phyloP scores from a whole-genome alignment of 2,113 vertebrate species.

The Dicaeum eximium region DNA sequence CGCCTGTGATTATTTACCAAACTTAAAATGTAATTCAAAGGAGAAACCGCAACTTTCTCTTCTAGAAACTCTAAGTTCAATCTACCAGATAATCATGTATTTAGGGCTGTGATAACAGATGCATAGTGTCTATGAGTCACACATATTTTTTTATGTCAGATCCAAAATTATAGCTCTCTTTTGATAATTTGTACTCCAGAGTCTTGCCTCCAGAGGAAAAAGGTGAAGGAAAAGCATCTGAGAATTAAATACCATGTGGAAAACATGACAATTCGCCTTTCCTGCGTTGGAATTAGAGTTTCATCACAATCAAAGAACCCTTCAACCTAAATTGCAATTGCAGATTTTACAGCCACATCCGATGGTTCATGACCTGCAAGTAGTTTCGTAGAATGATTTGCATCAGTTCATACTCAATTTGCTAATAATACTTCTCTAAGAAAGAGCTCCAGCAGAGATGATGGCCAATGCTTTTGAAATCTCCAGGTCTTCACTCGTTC shows the following conservation, averaged over 20 bases:
- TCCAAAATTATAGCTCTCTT: slow-evolving; percentile 21
- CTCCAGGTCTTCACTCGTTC: not conserved
- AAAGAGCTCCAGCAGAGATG: not conserved
- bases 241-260: slow-evolving; percentile 1
- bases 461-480: not conserved
- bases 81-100: not conserved
- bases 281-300: not conserved
- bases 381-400: not conserved
- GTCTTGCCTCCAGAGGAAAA: not conserved
- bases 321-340: not conserved
- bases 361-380: not conserved
- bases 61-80: not conserved
- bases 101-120: slow-evolving; percentile 26
- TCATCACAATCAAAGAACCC: slow-evolving; percentile 22
- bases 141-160: slow-evolving; percentile 13
- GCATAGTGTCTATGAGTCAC: slow-evolving; percentile 3
- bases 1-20: not conserved
- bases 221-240: slow-evolving; percentile 14
- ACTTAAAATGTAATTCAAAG: not conserved
- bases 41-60: not conserved
- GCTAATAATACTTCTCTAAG: not conserved
- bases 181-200: not conserved
- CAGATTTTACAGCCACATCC: not conserved
- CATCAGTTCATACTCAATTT: not conserved
- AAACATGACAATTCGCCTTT: not conserved